These are phyloP conservation scores for Nasonia giraulti DNA, from an alignment of 1,140 invertebrate species.

Conservation along the genomic window DNA sequence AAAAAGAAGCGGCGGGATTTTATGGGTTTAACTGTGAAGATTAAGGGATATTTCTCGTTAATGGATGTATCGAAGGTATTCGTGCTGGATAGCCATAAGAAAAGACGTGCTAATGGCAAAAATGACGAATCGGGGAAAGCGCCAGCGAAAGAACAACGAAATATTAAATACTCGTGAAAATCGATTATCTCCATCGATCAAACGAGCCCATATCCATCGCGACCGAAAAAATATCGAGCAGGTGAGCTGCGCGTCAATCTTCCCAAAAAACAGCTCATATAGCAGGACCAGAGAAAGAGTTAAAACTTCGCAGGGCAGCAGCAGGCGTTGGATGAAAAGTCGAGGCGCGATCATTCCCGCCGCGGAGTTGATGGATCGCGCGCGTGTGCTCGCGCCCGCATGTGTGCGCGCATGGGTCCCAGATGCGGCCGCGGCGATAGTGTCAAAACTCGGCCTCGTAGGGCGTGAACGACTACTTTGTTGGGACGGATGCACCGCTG, in stretches of 20 bases:
- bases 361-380: conserved; percentile 44
- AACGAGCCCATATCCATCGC: background rate
- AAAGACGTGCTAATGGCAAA: background rate
- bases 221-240: background rate
- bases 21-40: conserved; percentile 21
- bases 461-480: conserved; percentile 57
- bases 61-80: conserved; percentile 22
- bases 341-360: background rate
- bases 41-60: conserved; percentile 25
- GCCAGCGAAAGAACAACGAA: background rate
- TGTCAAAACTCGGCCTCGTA: conserved; percentile 56
- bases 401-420: conserved; percentile 14
- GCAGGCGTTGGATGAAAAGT: conserved; percentile 18
- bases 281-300: background rate
- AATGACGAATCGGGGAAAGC: background rate
- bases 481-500: conserved; percentile 38
- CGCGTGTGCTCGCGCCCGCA: background rate
- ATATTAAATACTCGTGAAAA: too few species aligned
- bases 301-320: background rate
- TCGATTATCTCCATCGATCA: conserved; percentile 2
- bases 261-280: too few species aligned
- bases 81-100: background rate
- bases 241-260: background rate
- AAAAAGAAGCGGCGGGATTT: conserved; percentile 19
- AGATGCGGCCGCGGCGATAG: conserved; percentile 57